Conservation (phyloP, 2,797 vertebrate species). For the Lutjanus campechanus region DNA sequence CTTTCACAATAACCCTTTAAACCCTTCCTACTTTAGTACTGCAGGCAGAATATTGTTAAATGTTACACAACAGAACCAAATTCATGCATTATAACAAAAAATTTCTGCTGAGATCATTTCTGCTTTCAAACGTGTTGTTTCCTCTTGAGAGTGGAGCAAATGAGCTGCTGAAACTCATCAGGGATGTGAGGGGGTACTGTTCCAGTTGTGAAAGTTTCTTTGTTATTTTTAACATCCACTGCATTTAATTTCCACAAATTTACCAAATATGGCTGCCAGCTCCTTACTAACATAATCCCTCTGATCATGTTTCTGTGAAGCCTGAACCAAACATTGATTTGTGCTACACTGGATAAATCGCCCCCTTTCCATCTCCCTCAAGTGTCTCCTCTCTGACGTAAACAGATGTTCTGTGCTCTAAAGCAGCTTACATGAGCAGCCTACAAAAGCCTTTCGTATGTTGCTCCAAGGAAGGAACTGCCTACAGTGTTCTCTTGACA, state of each 20-base stretch:
- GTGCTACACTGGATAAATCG: conserved; percentile 57
- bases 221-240: conserved; percentile 38
- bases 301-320: conserved; percentile 57
- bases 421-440: conserved; percentile 63
- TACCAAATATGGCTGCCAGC: conserved; percentile 46
- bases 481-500: conserved; percentile 33
- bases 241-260: conserved; percentile 47
- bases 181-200: background rate
- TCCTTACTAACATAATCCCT: conserved; percentile 56
- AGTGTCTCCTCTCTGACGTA: conserved; percentile 68
- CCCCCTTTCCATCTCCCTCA: conserved; percentile 57
- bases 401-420: conserved; percentile 64
- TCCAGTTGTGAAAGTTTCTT: conserved; percentile 14
- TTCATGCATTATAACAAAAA: conserved; percentile 31
- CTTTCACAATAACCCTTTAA: conserved; percentile 47
- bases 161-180: background rate
- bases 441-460: conserved; percentile 42
- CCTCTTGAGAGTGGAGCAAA: conserved; percentile 2
- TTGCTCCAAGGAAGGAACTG: conserved; percentile 26
- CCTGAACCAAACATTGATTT: conserved; percentile 65
- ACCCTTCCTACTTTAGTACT: conserved; percentile 46
- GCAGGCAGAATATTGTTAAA: conserved; percentile 39
- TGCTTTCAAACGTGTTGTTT: conserved; percentile 3
- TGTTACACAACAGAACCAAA: conserved; percentile 51
- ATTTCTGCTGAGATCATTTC: conserved; percentile 11